A percentile compares a stretch with the other conserved stretches of the same genome.
phyloP scores from a whole-genome alignment of 1,140 invertebrate species.

The Drosophila pseudoobscura region DNA sequence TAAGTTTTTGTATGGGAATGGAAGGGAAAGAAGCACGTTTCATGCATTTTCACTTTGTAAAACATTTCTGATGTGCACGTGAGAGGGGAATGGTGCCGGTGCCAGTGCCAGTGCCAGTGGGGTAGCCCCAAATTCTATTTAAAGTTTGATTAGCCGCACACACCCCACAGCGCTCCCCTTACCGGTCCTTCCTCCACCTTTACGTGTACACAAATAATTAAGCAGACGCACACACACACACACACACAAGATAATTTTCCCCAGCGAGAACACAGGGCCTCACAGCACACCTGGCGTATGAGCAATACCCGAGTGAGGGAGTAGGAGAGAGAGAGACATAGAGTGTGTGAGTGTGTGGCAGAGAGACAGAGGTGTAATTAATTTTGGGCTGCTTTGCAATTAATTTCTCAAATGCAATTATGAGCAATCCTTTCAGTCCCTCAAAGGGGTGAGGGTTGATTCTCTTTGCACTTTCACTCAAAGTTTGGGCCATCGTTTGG shows the following conservation, averaged over 20 bases:
- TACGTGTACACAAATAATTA: conserved; percentile 66
- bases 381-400: conserved; percentile 53
- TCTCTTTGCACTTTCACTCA: conserved; percentile 48
- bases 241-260: conserved; percentile 43
- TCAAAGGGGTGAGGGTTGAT: conserved; percentile 1
- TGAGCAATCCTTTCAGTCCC: conserved; percentile 46
- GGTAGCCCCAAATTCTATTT: conserved; percentile 70
- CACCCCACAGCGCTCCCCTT: conserved; percentile 1
- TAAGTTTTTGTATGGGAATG: conserved; percentile 32
- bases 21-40: conserved; percentile 63
- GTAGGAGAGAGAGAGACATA: neutral
- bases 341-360: neutral
- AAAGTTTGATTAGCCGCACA: conserved; percentile 76
- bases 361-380: conserved; percentile 33
- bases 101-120: neutral
- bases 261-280: conserved; percentile 28
- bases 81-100: conserved; percentile 6
- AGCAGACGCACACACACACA: conserved; percentile 46
- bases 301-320: conserved; percentile 37
- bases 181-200: neutral
- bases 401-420: conserved; percentile 59
- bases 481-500: conserved; percentile 10
- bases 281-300: conserved; percentile 64
- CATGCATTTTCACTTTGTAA: conserved; percentile 80
- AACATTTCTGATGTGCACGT: conserved; percentile 80